These are phyloP conservation scores for Melanotaenia pygmaea DNA, from an alignment of 2,797 vertebrate species.

Conservation along the genomic window DNA sequence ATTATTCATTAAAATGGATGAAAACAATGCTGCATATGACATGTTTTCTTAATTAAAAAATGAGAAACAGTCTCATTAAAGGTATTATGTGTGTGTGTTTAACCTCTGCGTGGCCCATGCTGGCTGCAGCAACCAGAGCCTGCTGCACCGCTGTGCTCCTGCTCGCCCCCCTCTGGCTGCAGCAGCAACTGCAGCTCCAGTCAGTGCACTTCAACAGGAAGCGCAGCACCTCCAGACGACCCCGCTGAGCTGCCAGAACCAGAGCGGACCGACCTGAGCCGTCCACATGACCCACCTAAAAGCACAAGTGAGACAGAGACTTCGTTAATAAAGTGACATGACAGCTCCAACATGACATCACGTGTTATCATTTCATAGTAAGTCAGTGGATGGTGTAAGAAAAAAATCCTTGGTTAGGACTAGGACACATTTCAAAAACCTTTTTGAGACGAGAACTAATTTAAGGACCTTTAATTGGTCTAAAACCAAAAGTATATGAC, in stretches of 20 bases:
- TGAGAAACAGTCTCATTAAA: neutral
- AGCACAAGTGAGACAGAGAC: neutral
- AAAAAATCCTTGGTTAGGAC: neutral
- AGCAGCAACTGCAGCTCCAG: constrained; percentile 88
- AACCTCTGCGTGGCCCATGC: constrained; percentile 95
- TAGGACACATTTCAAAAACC: neutral
- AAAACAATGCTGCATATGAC: neutral
- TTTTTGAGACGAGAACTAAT: too few species aligned
- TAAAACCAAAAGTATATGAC: too few species aligned
- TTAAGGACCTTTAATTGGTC: too few species aligned
- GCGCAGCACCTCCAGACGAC: constrained; percentile 91
- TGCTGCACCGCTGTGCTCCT: constrained; percentile 95
- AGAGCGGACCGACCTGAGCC: constrained; percentile 92
- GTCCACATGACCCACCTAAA: constrained; percentile 93
- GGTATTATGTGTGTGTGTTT: constrained; percentile 14
- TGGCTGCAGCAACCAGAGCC: constrained; percentile 91
- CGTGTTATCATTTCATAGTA: neutral
- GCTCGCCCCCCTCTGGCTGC: constrained; percentile 85
- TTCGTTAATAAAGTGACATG: neutral
- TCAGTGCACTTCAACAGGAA: constrained; percentile 89
- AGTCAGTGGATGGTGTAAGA: neutral
- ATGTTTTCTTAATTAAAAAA: neutral
- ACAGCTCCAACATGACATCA: neutral
- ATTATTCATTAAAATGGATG: neutral
- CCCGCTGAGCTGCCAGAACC: constrained; percentile 91